Base-by-base conservation (phyloP, 2,888 invertebrate genomes). In the Taenaris catops region DNA sequence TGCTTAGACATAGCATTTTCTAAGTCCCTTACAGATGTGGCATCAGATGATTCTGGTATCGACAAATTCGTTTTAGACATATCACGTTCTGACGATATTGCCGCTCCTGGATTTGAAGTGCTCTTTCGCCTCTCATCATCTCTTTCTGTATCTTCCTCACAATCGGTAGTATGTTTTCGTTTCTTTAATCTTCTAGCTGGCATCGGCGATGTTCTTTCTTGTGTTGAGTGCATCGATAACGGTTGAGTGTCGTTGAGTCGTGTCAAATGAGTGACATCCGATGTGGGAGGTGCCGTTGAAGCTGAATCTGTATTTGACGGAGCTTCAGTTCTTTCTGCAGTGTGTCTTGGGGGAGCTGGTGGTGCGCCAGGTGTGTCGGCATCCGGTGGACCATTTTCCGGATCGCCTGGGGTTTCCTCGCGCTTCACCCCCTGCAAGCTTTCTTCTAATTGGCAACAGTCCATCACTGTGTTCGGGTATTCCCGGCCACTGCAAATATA, bases 1-100 rank as follows among this genome's bases (percentile, higher is more conserved):
- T 97, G 97, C 63, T 97, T 97, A 8, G 97, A 97, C 97, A 98
- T 98, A 25, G 96, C 97, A 62, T 97, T 96, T 72, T 98, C 97
- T 51, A 98, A 86, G 58, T 97, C 97, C 73, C 96, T 96, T 0
- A 96, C 96, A 1, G 96, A 94, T 0, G 91, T 89, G 0, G 83
- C 83, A 23, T 87, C 88, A 1, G 78, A 65, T 0, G 73, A 55
- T 60, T 76, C 78, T 5, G 78, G 78, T 31, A 86, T 72, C 6
- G 80, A 53, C 42, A 84, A 37, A 38, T 72, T 81, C 0, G 73
- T 68, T 60, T 86, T 69, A 52, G 70, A 59, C 23, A 83, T 62
- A 11, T 87, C 87, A 19, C 81, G 59, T 38, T 84, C 87, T 1
- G 78, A 81, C 0, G 81, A 74, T 49, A 78, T 69, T 1, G 80